phyloP scores from a whole-genome alignment of 2,797 vertebrate species.

The Myoxocephalus aenaeus region DNA sequence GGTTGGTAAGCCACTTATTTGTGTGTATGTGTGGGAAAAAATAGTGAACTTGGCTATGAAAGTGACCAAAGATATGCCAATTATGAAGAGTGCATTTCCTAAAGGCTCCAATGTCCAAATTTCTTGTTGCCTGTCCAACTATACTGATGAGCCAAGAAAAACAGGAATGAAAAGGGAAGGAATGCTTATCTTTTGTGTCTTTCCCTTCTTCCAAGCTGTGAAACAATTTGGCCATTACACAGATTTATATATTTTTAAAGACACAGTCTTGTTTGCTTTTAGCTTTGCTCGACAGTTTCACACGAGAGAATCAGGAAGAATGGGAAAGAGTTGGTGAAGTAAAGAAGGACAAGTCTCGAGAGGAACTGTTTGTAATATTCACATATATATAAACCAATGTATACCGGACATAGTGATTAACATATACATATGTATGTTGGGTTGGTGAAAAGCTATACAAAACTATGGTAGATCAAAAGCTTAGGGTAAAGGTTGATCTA shows the following conservation, averaged over 20 bases:
- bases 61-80: constrained; percentile 41
- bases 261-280: constrained; percentile 28
- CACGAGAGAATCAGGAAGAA: neutral
- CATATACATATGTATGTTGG: too few species aligned
- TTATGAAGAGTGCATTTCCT: constrained; percentile 36
- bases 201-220: constrained; percentile 37
- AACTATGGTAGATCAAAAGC: neutral
- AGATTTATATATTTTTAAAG: constrained; percentile 15
- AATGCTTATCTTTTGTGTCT: constrained; percentile 43
- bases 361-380: neutral
- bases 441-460: neutral
- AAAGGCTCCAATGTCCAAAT: constrained; percentile 32
- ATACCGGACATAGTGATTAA: neutral
- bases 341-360: neutral
- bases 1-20: constrained; percentile 10
- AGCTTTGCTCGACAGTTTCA: constrained; percentile 6
- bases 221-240: constrained; percentile 24
- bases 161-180: constrained; percentile 41
- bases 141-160: constrained; percentile 57
- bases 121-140: constrained; percentile 26
- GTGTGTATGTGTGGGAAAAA: constrained; percentile 53
- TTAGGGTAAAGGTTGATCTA: neutral
- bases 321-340: neutral
- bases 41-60: constrained; percentile 25
- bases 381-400: neutral